Evolutionary conservation across 92 coral and sea anemone genomes (phyloP), one percentile per base, ranked within the genome.

Genomic region (Pocillopora grandis): DNA sequence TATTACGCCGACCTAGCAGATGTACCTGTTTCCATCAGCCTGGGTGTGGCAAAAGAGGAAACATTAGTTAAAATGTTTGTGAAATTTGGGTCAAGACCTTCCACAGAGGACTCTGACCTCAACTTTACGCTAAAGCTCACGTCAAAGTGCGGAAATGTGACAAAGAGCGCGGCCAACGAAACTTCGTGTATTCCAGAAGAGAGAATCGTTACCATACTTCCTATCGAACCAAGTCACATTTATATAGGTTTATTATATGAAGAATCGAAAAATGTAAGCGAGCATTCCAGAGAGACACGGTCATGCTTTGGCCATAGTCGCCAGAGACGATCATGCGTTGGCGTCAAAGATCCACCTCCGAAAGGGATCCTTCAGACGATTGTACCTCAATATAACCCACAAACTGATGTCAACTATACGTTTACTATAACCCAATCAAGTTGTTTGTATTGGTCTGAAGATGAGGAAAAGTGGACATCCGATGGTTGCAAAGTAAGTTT

Each of bases 391-490:
- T 84, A 77, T 56, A 73, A 88, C 66, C 81, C 86, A 49, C 16
- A 20, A 1, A 84, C 91, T 12, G 91, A 89, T 59, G 60, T 79
- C 5, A 87, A 90, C 82, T 90, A 87, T 60, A 87, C 90, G 18
- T 37, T 90, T 76, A 69, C 27, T 16, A 81, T 83, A 16, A 74
- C 58, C 3, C 90, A 87, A 15, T 33, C 88, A 60, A 72, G 77
- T 35, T 90, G 93, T 60, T 52, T 77, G 72, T 90, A 82, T 66
- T 90, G 93, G 93, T 83, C 87, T 48, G 82, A 77, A 78, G 81
- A 64, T 13, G 58, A 87, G 1, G 76, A 87, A 14, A 83, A 49
- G 9, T 87, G 93, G 93, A 72, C 83, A 0, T 72, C 78, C 0
- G 78, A 71, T 20, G 93, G 93, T 13, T 90, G 93, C 78, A 78